Evolutionary conservation across 2,888 invertebrate species (phyloP).

Genomic region (Anticlea derivata): DNA sequence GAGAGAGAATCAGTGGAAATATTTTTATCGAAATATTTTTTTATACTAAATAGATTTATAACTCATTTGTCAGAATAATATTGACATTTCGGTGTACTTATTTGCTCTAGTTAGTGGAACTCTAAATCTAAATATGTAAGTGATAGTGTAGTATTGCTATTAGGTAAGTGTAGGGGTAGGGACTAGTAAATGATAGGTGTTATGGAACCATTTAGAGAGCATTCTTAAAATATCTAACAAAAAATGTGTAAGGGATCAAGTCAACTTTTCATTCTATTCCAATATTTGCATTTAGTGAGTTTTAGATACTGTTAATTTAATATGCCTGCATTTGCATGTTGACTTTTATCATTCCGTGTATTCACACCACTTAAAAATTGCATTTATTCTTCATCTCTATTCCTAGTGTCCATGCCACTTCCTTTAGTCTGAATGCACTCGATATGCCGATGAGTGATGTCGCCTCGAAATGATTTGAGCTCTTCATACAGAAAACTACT

Average conservation of each 20-base stretch:
- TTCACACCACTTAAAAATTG: slow-evolving; percentile 29
- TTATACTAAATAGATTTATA: slow-evolving; percentile 45
- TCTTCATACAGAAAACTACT: slow-evolving; percentile 44
- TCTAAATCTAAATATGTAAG: slow-evolving; percentile 25
- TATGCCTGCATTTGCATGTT: slow-evolving; percentile 38
- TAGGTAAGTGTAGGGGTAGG: slow-evolving; percentile 21
- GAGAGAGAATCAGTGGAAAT: slow-evolving; percentile 63
- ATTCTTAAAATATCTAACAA: slow-evolving; percentile 19
- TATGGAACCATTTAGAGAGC: slow-evolving; percentile 66
- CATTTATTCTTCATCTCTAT: slow-evolving; percentile 41
- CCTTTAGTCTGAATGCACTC: slow-evolving; percentile 75
- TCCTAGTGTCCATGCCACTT: slow-evolving; percentile 73
- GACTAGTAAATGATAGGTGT: slow-evolving; percentile 38
- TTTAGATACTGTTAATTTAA: slow-evolving; percentile 29
- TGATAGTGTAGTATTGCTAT: slow-evolving; percentile 32
- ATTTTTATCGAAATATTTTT: slow-evolving; percentile 79
- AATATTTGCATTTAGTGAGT: slow-evolving; percentile 42
- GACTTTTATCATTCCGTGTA: slow-evolving; percentile 40
- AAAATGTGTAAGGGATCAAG: slow-evolving; percentile 28
- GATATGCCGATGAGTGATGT: slow-evolving; percentile 80
- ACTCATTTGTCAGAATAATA: slow-evolving; percentile 26
- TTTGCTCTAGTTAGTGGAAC: slow-evolving; percentile 24
- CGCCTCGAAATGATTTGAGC: slow-evolving; percentile 58
- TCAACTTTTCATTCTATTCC: slow-evolving; percentile 28
- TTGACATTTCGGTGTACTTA: slow-evolving; percentile 20